Conservation (phyloP, 2,797 vertebrate species). For the Hybognathus amarus region DNA sequence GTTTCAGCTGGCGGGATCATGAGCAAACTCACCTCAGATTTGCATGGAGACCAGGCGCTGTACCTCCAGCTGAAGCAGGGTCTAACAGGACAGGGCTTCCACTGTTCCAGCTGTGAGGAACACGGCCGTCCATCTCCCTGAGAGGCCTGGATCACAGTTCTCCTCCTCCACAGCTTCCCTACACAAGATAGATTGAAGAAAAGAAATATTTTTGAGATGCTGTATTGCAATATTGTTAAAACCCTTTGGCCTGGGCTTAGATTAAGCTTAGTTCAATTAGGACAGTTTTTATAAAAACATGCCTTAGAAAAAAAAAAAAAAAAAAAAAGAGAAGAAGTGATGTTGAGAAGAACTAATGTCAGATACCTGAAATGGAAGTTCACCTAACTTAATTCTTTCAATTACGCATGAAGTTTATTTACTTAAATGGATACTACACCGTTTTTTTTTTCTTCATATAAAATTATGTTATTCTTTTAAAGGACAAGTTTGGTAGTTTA, state of each 20-base stretch:
- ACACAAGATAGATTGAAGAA: slow-evolving; percentile 47
- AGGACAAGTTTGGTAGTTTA: too few relatives aligned
- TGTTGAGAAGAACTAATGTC: too few relatives aligned
- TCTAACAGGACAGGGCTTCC: slow-evolving; percentile 93
- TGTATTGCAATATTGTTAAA: neutral
- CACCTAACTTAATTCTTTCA: too few relatives aligned
- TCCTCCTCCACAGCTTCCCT: slow-evolving; percentile 90
- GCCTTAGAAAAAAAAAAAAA: too few relatives aligned
- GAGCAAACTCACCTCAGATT: slow-evolving; percentile 83
- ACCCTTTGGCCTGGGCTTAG: too few relatives aligned
- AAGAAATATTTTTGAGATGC: neutral
- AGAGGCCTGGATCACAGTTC: slow-evolving; percentile 87
- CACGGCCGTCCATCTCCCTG: slow-evolving; percentile 96
- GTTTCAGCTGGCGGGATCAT: neutral
- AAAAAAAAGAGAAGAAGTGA: too few relatives aligned
- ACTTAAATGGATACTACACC: too few relatives aligned
- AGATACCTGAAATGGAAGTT: too few relatives aligned
- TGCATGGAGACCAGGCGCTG: slow-evolving; percentile 89
- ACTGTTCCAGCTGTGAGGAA: slow-evolving; percentile 88
- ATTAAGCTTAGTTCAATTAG: neutral
- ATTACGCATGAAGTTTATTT: too few relatives aligned
- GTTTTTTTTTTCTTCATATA: too few relatives aligned
- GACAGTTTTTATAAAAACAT: too few relatives aligned
- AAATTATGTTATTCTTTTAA: too few relatives aligned
- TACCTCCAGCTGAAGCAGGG: slow-evolving; percentile 95